Conservation (phyloP, 2,113 vertebrate species). For the Ceratotherium simum region DNA sequence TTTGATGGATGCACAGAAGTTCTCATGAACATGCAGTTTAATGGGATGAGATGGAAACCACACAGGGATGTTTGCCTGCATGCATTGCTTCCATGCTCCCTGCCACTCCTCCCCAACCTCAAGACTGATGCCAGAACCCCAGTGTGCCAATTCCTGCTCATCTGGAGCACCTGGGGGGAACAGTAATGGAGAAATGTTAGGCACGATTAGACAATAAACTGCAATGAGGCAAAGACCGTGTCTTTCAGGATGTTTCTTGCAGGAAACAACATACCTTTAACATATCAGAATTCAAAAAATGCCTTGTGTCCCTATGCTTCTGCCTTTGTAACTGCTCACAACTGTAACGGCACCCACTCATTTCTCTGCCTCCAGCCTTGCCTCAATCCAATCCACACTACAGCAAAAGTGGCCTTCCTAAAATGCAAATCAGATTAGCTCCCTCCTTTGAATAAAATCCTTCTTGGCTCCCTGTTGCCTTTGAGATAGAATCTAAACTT, state of each 20-base stretch:
- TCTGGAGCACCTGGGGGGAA: background rate
- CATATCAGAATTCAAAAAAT: background rate
- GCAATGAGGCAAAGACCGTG: background rate
- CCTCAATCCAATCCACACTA: background rate
- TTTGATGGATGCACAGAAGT: background rate
- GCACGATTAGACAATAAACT: background rate
- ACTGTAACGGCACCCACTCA: background rate
- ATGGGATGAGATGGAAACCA: background rate
- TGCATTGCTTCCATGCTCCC: background rate
- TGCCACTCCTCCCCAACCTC: background rate
- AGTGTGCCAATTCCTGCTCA: background rate
- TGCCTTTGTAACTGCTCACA: background rate
- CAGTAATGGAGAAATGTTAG: background rate
- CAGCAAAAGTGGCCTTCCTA: background rate
- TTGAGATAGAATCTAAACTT: background rate
- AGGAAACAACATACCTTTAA: background rate
- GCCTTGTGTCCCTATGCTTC: background rate
- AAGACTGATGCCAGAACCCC: background rate
- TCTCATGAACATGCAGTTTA: background rate
- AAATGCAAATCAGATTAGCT: background rate
- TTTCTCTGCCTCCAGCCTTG: background rate
- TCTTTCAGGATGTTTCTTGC: background rate
- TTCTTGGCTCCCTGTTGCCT: background rate
- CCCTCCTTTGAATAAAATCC: background rate
- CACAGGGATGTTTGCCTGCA: background rate